Conservation (phyloP, 2,888 invertebrate genomes). For the Eupsilia transversa region DNA sequence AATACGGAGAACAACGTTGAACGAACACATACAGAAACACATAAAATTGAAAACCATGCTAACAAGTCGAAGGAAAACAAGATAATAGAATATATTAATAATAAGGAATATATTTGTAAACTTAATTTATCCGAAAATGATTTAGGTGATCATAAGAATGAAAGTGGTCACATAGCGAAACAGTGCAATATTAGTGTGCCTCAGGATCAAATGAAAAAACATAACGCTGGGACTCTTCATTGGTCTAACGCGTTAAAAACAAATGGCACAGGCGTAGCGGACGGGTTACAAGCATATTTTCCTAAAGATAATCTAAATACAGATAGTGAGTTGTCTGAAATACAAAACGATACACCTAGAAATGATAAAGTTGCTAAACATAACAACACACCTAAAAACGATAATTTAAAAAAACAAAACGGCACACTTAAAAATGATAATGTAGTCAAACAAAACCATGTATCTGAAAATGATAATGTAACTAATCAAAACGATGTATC, state of each 20-base stretch:
- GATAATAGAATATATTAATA: not conserved
- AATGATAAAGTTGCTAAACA: not conserved
- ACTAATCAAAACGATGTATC: too few relatives aligned
- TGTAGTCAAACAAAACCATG: not conserved
- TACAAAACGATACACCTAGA: not conserved
- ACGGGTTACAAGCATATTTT: not conserved
- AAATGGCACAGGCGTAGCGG: not conserved
- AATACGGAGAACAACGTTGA: not conserved
- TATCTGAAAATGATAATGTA: not conserved
- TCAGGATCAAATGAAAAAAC: slow-evolving; percentile 4
- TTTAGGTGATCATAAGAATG: not conserved
- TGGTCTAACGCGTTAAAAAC: not conserved
- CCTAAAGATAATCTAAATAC: not conserved
- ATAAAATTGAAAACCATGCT: not conserved
- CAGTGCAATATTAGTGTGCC: not conserved
- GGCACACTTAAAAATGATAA: not conserved
- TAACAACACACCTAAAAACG: not conserved
- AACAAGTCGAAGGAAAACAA: not conserved
- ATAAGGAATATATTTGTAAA: not conserved
- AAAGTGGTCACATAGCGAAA: not conserved
- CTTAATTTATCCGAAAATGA: not conserved
- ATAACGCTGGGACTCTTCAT: slow-evolving; percentile 1
- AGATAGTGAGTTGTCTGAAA: too few relatives aligned
- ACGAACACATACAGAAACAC: not conserved
- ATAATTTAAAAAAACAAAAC: not conserved